Evolutionary conservation across 2,888 invertebrate genomes (phyloP), one percentile per base, ranked within the genome.

Genomic region (Rhodophaea formosa): DNA sequence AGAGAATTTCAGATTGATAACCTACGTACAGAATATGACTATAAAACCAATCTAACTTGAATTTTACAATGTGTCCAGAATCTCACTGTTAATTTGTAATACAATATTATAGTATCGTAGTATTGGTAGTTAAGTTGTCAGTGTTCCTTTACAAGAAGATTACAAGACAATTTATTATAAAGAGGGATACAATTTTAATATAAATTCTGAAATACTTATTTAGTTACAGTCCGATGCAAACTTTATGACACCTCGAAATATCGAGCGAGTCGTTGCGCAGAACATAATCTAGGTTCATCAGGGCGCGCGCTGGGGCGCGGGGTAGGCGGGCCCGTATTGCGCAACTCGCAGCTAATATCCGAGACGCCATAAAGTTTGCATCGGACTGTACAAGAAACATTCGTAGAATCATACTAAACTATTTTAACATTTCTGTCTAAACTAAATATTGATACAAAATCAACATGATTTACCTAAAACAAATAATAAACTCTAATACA

Each of bases 1-100:
- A 92, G 91, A 92, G 90, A 91, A 92, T 88, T 89, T 91, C 91
- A 91, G 91, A 92, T 91, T 87, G 89, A 88, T 90, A 91, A 90
- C 89, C 91, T 92, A 92, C 92, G 73, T 91, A 91, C 88, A 87
- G 89, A 91, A 88, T 91, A 89, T 86, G 82, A 86, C 87, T 91
- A 89, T 88, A 88, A 88, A 91, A 90, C 83, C 86, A 90, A 89
- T 88, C 90, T 91, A 91, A 90, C 69, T 87, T 86, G 87, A 89
- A 88, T 83, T 83, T 83, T 84, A 86, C 82, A 87, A 77, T 73
- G 76, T 83, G 74, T 83, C 77, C 81, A 81, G 84, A 86, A 84
- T 72, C 65, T 86, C 77, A 82, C 77, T 84, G 81, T 79, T 82
- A 78, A 76, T 79, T 79, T 72, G 74, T 76, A 74, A 76, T 78